Evolutionary conservation across 2,888 invertebrate genomes (phyloP).

Genomic region (Eumacrocentrus americanus): DNA sequence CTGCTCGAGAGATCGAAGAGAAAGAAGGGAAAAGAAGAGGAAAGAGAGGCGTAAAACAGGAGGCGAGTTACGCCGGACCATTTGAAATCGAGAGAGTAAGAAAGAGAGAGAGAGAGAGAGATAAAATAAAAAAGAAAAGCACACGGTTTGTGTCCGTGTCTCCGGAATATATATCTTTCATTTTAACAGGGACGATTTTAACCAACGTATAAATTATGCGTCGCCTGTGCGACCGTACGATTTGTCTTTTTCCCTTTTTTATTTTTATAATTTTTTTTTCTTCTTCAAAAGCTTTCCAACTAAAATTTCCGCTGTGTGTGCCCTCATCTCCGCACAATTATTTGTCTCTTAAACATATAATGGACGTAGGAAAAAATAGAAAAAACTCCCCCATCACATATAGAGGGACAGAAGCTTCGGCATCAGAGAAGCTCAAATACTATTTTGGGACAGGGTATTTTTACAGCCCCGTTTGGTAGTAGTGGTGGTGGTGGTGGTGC

Average conservation of each 20-base stretch:
- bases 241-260: slow-evolving; percentile 44
- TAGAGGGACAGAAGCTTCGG: background rate
- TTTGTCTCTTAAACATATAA: too few relatives aligned
- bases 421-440: slow-evolving; percentile 28
- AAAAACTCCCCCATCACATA: slow-evolving; percentile 1
- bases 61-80: too few relatives aligned
- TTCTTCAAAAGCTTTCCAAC: background rate
- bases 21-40: slow-evolving; percentile 14
- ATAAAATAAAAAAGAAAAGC: slow-evolving; percentile 33
- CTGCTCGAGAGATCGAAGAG: slow-evolving; percentile 22
- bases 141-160: slow-evolving; percentile 25
- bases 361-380: slow-evolving; percentile 11
- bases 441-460: slow-evolving; percentile 52
- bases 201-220: slow-evolving; percentile 46
- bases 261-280: background rate
- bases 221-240: slow-evolving; percentile 38
- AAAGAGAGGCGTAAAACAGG: too few relatives aligned
- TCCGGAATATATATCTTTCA: slow-evolving; percentile 39
- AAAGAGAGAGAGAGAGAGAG: too few relatives aligned
- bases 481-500: slow-evolving; percentile 34
- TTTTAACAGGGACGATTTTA: slow-evolving; percentile 47
- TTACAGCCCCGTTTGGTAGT: slow-evolving; percentile 50
- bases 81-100: too few relatives aligned
- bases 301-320: too few relatives aligned
- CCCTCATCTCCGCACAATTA: too few relatives aligned